phyloP scores from a whole-genome alignment of 92 coral and sea anemone species.

The Umimayanthus kanabou region DNA sequence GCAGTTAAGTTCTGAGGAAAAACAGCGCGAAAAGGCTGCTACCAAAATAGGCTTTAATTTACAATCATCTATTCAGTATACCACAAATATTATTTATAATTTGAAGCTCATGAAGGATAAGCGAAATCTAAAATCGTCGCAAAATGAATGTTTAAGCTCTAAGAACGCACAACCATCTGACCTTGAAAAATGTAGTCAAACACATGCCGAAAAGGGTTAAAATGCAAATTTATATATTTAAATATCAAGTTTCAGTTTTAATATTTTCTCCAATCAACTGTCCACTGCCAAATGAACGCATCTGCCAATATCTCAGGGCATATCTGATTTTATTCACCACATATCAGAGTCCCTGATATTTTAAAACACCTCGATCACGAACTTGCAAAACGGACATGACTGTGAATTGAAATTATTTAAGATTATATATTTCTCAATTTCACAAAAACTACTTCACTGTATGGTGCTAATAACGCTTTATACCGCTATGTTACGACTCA shows the following conservation, averaged over 20 bases:
- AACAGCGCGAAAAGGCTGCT: too few species aligned
- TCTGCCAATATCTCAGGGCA: neutral
- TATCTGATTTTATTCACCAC: neutral
- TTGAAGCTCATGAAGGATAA: neutral
- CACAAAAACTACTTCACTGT: neutral
- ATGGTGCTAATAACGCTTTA: neutral
- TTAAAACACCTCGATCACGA: neutral
- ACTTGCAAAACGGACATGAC: neutral
- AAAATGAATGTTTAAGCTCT: neutral
- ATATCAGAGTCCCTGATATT: neutral
- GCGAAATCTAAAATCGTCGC: neutral
- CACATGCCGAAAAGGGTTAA: neutral
- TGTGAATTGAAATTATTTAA: neutral
- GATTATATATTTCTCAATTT: neutral
- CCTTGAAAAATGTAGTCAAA: neutral
- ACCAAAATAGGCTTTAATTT: neutral
- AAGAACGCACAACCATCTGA: neutral
- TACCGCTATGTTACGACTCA: neutral
- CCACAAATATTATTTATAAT: neutral
- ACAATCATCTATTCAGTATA: neutral
- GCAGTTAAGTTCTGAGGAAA: neutral
- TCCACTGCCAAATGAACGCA: neutral
- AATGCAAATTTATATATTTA: slow-evolving; percentile 10
- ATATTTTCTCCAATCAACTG: neutral
- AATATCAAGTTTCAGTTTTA: neutral